Base-by-base conservation (phyloP, 2,797 vertebrate species). In the Dendrocincla fuliginosa region DNA sequence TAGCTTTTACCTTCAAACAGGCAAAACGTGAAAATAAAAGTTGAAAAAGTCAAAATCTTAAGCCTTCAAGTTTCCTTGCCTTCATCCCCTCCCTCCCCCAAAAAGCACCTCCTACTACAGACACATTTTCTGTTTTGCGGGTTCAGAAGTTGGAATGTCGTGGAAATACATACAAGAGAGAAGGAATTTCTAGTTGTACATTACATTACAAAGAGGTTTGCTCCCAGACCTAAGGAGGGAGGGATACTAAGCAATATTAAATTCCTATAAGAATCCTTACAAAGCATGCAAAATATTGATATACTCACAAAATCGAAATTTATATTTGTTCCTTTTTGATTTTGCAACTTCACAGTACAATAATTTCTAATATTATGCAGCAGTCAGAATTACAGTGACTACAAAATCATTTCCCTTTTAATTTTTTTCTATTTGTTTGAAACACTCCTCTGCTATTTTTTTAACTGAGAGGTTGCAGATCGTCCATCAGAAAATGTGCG, bases 251-350 rank as follows among this genome's bases (percentile, higher is more conserved):
- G 77, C 91, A 96, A 93, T 91, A 93, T 69, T 92, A 95, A 96
- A 85, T 89, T 97, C 89, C 93, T 96, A 95, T 82, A 95, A 93
- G 94, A 95, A 96, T 95, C 89, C 78, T 94, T 96, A 96, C 90
- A 93, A 95, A 91, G 94, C 94, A 96, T 97, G 96, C 96, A 96
- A 96, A 95, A 95, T 90, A 95, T 84, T 67, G 88, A 95, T 91
- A 97, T 86, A 94, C 87, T 93, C 85, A 96, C 94, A 95, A 96
- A 95, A 91, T 69, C 25, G 41, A 87, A 95, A 95, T 93, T 90
- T 77, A 82, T 96, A 90, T 83, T 92, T 63, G 8, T 84, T 71
- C 46, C 60, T 80, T 53, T 50, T 19, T 59, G 84, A 80, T 46
- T 55, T 73, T 25, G 92, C 68, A 71, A 52, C 89, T 80, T 92